Conservation (phyloP, 2,113 vertebrate species). For the Danionella cerebrum region DNA sequence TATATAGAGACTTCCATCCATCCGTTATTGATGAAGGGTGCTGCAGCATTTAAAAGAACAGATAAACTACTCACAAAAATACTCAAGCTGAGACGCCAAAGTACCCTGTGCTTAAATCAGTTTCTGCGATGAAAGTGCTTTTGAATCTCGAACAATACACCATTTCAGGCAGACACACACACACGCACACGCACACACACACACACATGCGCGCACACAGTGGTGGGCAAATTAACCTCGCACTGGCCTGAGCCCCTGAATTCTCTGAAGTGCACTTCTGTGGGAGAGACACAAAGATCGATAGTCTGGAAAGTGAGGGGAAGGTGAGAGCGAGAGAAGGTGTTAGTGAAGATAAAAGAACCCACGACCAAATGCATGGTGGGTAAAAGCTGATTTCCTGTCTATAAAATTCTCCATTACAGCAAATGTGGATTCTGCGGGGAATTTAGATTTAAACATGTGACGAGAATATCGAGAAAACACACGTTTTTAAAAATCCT, state of each 20-base stretch:
- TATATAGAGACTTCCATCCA: too few relatives aligned
- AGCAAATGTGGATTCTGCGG: conserved; percentile 43
- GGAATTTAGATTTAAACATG: background rate
- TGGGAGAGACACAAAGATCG: background rate
- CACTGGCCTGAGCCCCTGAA: background rate
- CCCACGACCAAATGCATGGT: conserved; percentile 44
- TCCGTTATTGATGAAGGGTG: too few relatives aligned
- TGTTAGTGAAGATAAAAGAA: conserved; percentile 50
- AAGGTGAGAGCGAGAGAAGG: conserved; percentile 5
- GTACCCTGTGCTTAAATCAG: background rate
- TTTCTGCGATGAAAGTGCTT: background rate
- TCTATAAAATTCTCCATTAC: conserved; percentile 9
- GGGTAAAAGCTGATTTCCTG: background rate
- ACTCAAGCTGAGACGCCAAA: background rate
- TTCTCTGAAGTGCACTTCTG: conserved; percentile 24
- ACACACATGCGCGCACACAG: background rate
- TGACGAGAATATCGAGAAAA: too few relatives aligned
- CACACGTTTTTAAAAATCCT: too few relatives aligned
- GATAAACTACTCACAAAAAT: background rate
- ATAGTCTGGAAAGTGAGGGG: conserved; percentile 3
- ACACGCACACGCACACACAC: background rate
- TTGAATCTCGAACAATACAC: conserved; percentile 16
- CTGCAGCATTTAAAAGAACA: background rate
- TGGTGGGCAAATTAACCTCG: background rate
- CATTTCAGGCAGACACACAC: background rate